Conservation (phyloP, 2,888 invertebrate species). For the Chrysolina oricalcia region DNA sequence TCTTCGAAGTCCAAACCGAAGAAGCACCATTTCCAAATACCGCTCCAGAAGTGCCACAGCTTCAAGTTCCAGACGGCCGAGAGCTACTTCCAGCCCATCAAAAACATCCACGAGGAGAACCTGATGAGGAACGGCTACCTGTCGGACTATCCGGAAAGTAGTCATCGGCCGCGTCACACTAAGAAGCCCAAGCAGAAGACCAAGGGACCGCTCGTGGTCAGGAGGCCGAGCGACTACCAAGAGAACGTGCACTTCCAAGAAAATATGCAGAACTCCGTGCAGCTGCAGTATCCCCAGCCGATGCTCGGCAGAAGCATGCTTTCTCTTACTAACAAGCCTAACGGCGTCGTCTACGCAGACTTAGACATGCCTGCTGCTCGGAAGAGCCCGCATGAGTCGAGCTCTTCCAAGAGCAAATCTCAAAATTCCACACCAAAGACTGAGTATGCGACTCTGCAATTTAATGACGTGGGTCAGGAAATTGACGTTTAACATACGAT, state of each 20-base stretch:
- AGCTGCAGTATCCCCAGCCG: conserved; percentile 71
- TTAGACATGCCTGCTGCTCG: conserved; percentile 69
- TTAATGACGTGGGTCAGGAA: conserved; percentile 80
- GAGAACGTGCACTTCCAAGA: conserved; percentile 67
- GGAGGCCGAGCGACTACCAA: conserved; percentile 67
- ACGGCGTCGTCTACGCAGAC: conserved; percentile 72
- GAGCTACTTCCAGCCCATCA: conserved; percentile 79
- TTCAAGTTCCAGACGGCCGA: conserved; percentile 73
- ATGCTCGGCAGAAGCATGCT: conserved; percentile 60
- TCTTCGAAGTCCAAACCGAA: conserved; percentile 71
- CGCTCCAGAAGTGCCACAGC: conserved; percentile 79
- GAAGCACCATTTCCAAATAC: conserved; percentile 79
- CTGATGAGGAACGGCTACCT: conserved; percentile 70
- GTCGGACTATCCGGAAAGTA: conserved; percentile 66
- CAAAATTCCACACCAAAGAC: conserved; percentile 72
- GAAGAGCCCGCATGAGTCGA: conserved; percentile 58
- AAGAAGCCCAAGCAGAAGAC: conserved; percentile 66
- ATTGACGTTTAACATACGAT: conserved; percentile 77
- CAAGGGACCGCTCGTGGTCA: conserved; percentile 68
- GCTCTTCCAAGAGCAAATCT: conserved; percentile 58
- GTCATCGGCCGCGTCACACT: conserved; percentile 58
- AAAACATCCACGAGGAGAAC: conserved; percentile 75
- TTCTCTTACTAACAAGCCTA: conserved; percentile 63
- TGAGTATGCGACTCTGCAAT: conserved; percentile 79
- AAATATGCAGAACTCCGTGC: conserved; percentile 68